phyloP scores from a whole-genome alignment of 1,140 invertebrate species.

The Drosophila melanica region DNA sequence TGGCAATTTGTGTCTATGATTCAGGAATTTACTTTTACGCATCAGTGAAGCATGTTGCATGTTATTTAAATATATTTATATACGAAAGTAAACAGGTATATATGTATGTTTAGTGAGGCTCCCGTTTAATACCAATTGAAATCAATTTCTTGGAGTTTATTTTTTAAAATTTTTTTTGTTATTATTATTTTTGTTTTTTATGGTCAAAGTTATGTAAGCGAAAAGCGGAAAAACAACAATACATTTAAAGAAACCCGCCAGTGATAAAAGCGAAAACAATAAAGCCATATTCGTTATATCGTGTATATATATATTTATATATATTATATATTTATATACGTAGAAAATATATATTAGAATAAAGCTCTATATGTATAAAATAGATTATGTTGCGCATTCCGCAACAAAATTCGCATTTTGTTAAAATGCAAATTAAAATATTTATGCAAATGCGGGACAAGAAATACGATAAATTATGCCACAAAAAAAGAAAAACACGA shows the following conservation, averaged over 20 bases:
- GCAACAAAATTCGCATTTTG: conserved; percentile 53
- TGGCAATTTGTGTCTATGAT: not conserved
- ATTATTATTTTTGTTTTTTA: conserved; percentile 31
- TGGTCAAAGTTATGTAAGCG: conserved; percentile 16
- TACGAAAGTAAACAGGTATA: too few relatives aligned
- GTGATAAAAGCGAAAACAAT: conserved; percentile 30
- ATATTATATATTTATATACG: conserved; percentile 17
- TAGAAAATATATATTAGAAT: conserved; percentile 28
- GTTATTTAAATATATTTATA: not conserved
- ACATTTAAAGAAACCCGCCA: conserved; percentile 7
- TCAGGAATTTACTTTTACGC: not conserved
- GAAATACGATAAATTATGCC: conserved; percentile 77
- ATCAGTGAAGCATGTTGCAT: not conserved
- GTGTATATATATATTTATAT: conserved; percentile 2
- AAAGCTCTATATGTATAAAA: conserved; percentile 19
- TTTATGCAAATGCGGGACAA: conserved; percentile 74
- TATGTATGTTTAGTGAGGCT: too few relatives aligned
- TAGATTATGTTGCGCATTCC: conserved; percentile 26
- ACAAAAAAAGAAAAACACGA: conserved; percentile 39
- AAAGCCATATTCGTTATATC: conserved; percentile 7
- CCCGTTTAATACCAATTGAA: conserved; percentile 17
- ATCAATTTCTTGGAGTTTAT: conserved; percentile 21
- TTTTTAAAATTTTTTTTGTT: conserved; percentile 7
- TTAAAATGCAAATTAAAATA: conserved; percentile 82
- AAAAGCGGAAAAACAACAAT: conserved; percentile 12